Evolutionary conservation across 2,797 vertebrate genomes (phyloP).

Genomic region (Scolopax bukidnonensis): DNA sequence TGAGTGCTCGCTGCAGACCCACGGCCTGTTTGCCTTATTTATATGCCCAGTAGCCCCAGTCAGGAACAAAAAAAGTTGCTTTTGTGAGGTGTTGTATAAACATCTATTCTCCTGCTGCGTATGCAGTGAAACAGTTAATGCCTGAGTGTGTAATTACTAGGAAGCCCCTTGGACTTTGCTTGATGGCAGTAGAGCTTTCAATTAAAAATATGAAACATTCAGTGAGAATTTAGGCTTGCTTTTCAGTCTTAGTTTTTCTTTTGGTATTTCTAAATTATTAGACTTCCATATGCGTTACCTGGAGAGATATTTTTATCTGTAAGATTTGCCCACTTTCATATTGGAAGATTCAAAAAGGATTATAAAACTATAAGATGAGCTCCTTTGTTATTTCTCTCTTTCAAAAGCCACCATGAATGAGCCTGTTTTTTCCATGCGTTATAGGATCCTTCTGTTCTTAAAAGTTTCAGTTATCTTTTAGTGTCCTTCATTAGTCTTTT

Average conservation of each 20-base stretch:
- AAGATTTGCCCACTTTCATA: background rate
- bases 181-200: background rate
- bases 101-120: background rate
- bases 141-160: background rate
- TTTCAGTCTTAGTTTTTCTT: background rate
- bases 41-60: background rate
- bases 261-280: background rate
- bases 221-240: background rate
- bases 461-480: background rate
- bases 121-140: background rate
- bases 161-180: background rate
- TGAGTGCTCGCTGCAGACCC: rapidly evolving
- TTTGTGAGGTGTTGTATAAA: background rate
- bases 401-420: background rate
- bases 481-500: background rate
- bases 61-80: background rate
- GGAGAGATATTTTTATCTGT: background rate
- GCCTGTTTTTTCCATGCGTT: background rate
- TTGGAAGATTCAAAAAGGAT: background rate
- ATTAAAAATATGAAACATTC: background rate
- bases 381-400: background rate
- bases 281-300: background rate
- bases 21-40: background rate
- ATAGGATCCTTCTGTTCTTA: background rate
- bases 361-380: background rate